Conservation (phyloP, 2,113 vertebrate species). For the Balaenoptera acutorostrata region DNA sequence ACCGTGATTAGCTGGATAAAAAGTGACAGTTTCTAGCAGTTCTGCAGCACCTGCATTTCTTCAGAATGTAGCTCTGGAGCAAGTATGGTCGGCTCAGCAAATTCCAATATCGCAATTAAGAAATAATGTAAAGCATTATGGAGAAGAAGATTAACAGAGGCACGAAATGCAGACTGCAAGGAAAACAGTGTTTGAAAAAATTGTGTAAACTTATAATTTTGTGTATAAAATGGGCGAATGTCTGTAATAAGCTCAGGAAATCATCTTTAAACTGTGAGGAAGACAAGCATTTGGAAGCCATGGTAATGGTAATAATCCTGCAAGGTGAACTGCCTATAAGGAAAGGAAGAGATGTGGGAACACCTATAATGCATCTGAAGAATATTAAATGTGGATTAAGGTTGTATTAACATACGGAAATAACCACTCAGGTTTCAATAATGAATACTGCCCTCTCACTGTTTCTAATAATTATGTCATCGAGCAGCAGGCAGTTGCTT, state of each 20-base stretch:
- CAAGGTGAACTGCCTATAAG: not conserved
- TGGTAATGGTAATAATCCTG: not conserved
- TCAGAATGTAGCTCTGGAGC: not conserved
- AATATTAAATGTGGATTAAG: constrained; percentile 23
- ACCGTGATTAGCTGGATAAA: not conserved
- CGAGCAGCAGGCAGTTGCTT: not conserved
- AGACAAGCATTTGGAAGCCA: not conserved
- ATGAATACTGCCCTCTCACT: constrained; percentile 40
- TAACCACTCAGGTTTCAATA: constrained; percentile 39
- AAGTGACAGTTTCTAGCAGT: not conserved
- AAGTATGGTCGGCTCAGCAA: not conserved
- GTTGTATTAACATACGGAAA: constrained; percentile 22
- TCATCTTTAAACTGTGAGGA: not conserved
- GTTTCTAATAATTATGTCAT: constrained; percentile 36
- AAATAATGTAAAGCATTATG: not conserved
- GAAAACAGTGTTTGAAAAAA: constrained; percentile 29
- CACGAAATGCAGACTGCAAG: not conserved
- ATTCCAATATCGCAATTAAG: not conserved
- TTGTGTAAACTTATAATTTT: constrained; percentile 9
- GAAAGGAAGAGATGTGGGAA: not conserved
- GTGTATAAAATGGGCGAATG: not conserved
- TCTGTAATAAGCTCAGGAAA: not conserved
- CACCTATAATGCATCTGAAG: not conserved
- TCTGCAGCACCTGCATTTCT: not conserved
- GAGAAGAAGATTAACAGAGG: not conserved